Evolutionary conservation across 2,888 invertebrate species (phyloP), one percentile per base, ranked within the genome.

Genomic region (Synanthedon formicaeformis): DNA sequence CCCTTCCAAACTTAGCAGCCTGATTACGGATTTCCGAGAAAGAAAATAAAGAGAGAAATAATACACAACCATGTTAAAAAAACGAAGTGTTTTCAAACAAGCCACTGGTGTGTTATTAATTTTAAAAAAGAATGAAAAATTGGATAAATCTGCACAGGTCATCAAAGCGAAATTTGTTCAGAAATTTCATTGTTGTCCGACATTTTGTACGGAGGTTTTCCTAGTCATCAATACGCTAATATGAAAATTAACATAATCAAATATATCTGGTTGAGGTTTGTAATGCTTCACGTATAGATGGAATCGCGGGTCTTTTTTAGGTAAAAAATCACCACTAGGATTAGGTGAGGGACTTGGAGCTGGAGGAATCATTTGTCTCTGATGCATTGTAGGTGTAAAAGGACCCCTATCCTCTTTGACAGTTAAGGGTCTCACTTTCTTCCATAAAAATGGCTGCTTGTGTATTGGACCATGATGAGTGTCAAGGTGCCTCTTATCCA

Each of bases 1-100:
- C 84, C 86, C 82, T 83, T 81, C 85, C 82, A 81, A 87, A 87
- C 87, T 86, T 86, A 82, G 77, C 78, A 79, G 83, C 79, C 81
- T 84, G 86, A 86, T 87, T 84, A 87, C 85, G 86, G 85, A 87
- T 84, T 78, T 86, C 86, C 87, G 85, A 80, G 71, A 74, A 79
- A 83, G 81, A 78, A 78, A 83, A 81, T 75, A 74, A 74, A 76
- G 64, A 64, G 67, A 76, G 69, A 70, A 79, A 83, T 77, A 84
- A 81, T 75, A 76, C 71, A 57, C 65, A 65, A 67, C 73, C 68
- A 67, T 64, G 65, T 69, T 65, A 66, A 63, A 69, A 34, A 69
- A 66, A 63, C 63, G 65, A 69, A 78, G 69, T 71, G 68, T 75
- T 76, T 74, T 67, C 64, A 69, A 76, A 74, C 66, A 72, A 66